phyloP scores from a whole-genome alignment of 2,113 vertebrate species.

The Entelurus aequoreus region DNA sequence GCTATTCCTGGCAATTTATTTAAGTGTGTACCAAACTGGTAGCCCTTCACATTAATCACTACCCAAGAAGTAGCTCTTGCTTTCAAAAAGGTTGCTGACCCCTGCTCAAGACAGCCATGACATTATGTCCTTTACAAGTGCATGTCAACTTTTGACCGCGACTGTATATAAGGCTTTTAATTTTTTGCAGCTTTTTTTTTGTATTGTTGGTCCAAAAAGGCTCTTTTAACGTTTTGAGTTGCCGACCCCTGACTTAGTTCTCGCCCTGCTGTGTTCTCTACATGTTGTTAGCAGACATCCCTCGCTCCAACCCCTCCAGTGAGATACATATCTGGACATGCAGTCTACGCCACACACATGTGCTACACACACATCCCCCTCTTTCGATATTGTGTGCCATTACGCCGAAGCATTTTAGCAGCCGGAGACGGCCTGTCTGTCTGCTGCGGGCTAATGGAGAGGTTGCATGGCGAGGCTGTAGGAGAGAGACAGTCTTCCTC shows the following conservation, averaged over 20 bases:
- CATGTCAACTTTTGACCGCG: too few species aligned
- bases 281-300: background rate
- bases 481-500: conserved; percentile 63
- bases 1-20: too few species aligned
- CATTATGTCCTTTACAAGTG: too few species aligned
- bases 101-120: too few species aligned
- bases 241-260: conserved; percentile 8
- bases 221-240: too few species aligned
- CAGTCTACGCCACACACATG: conserved; percentile 41
- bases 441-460: conserved; percentile 59
- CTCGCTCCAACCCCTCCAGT: background rate
- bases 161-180: too few species aligned
- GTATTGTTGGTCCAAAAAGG: too few species aligned
- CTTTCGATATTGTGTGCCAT: conserved; percentile 63
- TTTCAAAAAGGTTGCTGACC: too few species aligned
- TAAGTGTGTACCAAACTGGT: too few species aligned
- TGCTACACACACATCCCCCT: conserved; percentile 28
- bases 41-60: too few species aligned
- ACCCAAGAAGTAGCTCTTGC: too few species aligned
- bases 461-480: conserved; percentile 44
- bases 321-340: conserved; percentile 6
- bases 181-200: too few species aligned
- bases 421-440: conserved; percentile 63
- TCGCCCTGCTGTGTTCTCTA: conserved; percentile 4
- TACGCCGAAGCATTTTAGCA: conserved; percentile 47